Evolutionary conservation across 2,888 invertebrate genomes (phyloP).

Genomic region (Polyommatus iphigenia): DNA sequence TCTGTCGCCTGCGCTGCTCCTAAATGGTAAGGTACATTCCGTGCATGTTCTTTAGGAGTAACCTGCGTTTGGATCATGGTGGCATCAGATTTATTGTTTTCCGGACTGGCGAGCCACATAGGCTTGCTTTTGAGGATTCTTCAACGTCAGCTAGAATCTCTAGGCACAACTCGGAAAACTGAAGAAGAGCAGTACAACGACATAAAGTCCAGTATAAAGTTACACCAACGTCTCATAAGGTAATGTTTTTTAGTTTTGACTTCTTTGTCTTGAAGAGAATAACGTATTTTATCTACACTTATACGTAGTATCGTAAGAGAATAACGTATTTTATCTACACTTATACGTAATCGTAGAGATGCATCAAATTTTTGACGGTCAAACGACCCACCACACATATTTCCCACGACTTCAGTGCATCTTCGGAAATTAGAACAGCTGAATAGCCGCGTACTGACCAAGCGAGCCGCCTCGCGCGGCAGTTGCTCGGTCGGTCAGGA

Average conservation of each 20-base stretch:
- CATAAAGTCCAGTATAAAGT: slow-evolving; percentile 59
- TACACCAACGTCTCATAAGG: slow-evolving; percentile 71
- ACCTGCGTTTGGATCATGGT: slow-evolving; percentile 44
- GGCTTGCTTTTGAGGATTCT: slow-evolving; percentile 60
- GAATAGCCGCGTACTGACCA: too few relatives aligned
- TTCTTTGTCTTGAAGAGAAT: too few relatives aligned
- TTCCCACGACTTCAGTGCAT: not conserved
- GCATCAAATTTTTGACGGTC: not conserved
- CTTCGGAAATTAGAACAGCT: not conserved
- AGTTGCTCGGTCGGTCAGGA: too few relatives aligned
- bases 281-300: not conserved
- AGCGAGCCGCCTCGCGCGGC: too few relatives aligned
- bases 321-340: not conserved
- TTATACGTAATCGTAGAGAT: not conserved
- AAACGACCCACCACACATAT: not conserved
- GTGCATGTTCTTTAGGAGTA: slow-evolving; percentile 36
- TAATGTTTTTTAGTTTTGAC: not conserved
- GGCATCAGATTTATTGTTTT: slow-evolving; percentile 66
- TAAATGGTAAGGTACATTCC: not conserved
- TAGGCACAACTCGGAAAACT: slow-evolving; percentile 48
- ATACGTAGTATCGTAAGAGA: too few relatives aligned
- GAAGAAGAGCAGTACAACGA: slow-evolving; percentile 60
- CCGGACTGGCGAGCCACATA: slow-evolving; percentile 71
- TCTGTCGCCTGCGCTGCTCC: too few relatives aligned
- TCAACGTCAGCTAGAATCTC: slow-evolving; percentile 55